Evolutionary conservation across 2,797 vertebrate genomes (phyloP), one percentile per base, ranked within the genome.

Genomic region (Emydoidea blandingii): DNA sequence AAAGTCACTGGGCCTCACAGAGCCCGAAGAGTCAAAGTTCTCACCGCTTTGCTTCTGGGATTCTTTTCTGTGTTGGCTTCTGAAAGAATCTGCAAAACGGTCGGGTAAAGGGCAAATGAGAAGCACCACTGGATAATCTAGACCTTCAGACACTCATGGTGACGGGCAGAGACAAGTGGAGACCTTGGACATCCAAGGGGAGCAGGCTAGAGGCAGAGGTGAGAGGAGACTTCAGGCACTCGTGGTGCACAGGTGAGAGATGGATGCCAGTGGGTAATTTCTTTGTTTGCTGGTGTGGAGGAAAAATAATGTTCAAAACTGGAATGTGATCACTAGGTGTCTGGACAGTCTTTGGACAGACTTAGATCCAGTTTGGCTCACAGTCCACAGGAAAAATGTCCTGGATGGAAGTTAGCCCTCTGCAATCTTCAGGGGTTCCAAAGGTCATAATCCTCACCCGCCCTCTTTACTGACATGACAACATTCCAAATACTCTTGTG

Each of bases 181-280:
- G 53, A 31, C 47, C 21, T 14, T 3, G 10, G 81, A 53, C 79
- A 41, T 25, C 85, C 44, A 4, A 34, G 0, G 0, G 52, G 19
- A 91, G 16, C 27, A 16, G 27, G 72, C 87, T 23, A 92, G 57
- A 57, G 59, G 0, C 0, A 41, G 92, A 84, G 85, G 53, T 86
- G 74, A 2, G 3, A 94, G 27, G 89, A 49, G 91, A 65, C 29
- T 1, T 94, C 95, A 97, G 96, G 97, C 97, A 97, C 97, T 96
- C 96, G 59, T 41, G 9, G 11, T 72, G n/a, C 68, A 72, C 68
- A 41, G 65, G 19, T 1, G 8, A 85, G 91, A 80, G 74, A n/a
- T 92, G 78, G 54, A 49, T 12, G 81, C 34, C 31, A 37, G 37
- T 19, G 62, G 49, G 54, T 37, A 50, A 44, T 37, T n/a, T 76